Percentiles rank a stretch among this genome's conserved stretches.
Evolutionary conservation across 37 sponge, comb jelly and placozoan genomes (phyloP).

Genomic region (Corticium candelabrum): DNA sequence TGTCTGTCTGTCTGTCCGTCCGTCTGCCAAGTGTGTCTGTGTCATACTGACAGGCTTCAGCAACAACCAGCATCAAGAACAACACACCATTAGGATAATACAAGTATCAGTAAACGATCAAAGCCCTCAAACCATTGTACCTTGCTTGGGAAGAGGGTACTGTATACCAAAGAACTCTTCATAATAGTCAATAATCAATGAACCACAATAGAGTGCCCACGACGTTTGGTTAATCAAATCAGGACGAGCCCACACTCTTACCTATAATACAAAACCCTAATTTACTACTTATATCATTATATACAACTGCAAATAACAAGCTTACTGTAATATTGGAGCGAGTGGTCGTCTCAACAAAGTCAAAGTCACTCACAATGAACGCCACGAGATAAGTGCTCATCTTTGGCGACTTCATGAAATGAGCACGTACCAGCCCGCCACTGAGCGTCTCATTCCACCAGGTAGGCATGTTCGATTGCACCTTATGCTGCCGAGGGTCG

Average conservation of each 20-base stretch:
- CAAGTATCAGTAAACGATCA: no score
- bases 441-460: not conserved
- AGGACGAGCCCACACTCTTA: slow-evolving; percentile 78
- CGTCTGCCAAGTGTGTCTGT: no score
- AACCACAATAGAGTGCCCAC: slow-evolving; percentile 58
- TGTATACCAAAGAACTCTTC: slow-evolving; percentile 59
- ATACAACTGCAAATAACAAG: not conserved
- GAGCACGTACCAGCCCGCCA: slow-evolving; percentile 21
- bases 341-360: slow-evolving; percentile 8
- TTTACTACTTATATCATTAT: not conserved
- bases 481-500: slow-evolving; percentile 13
- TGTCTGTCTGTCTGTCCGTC: no score
- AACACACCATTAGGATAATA: no score
- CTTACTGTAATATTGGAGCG: not conserved
- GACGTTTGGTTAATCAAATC: slow-evolving; percentile 33
- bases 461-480: slow-evolving; percentile 76
- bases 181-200: slow-evolving; percentile 49
- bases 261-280: slow-evolving; percentile 20
- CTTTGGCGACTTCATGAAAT: slow-evolving; percentile 52
- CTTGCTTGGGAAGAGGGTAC: slow-evolving; percentile 90
- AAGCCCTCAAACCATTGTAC: no score
- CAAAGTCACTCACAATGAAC: slow-evolving; percentile 83
- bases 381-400: slow-evolving; percentile 99
- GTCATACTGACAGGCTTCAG: no score
- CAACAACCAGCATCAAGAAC: no score